Base-by-base conservation (phyloP, 2,113 vertebrate genomes). In the Syngnathus typhle region DNA sequence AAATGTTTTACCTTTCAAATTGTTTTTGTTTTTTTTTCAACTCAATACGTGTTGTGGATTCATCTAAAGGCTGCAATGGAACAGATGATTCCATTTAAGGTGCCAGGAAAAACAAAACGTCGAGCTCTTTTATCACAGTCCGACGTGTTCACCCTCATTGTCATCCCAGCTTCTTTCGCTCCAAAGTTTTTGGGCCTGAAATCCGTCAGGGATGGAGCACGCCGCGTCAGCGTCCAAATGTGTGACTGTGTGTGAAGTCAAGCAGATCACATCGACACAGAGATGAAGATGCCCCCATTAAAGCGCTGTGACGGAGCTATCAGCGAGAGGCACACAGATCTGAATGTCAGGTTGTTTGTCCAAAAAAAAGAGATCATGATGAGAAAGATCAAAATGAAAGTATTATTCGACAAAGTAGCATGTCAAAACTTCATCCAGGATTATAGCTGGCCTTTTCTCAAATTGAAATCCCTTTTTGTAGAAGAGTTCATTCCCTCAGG, bases 301-400 rank as follows among this genome's bases (percentile, higher is more conserved):
- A 79, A 73, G 66, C 39, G 76, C 75, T 23, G 19, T 83, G 85
- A 83, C 87, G 76, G 71, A 78, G 73, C 71, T 82, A 84, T 87
- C 79, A 84, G 76, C 49, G 39, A 44, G 13, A 37, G 64, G 36
- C 60, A 47, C 19, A 43, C 69, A 38, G 58, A 70, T 62, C 4
- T 32, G 52, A 37, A 39, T 41, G 44, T 49, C n/a, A 75, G 38
- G 32, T 69, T 61, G 65, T 41, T 71, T 13, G 27, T 13, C 8
- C 1, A 32, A 46, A 7, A 21, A 21, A 59, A 12, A 46, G 38
- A 51, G 43, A 19, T 1, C 8, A 0, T 46, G 59, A 58, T 44
- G 59, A 65, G 47, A 41, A 36, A 46, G 21, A 32, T 39, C 44
- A 52, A 61, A 56, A 66, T 36, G 0, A 38, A 46, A 54, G 12